Base-by-base conservation (phyloP, 2,113 vertebrate genomes). In the Rattus rattus region DNA sequence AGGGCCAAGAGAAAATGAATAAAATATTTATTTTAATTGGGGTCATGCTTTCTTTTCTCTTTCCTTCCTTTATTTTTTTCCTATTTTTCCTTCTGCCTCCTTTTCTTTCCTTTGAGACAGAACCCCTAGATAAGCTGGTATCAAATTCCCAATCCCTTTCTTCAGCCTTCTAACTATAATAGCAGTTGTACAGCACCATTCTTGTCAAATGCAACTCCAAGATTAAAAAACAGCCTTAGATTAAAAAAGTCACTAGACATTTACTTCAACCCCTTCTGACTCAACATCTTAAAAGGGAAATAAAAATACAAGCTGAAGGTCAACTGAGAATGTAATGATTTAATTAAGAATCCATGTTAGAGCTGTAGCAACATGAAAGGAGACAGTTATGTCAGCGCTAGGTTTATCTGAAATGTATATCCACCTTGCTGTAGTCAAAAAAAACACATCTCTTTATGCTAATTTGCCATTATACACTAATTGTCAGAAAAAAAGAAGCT, bases 401-500 rank as follows among this genome's bases (percentile, higher is more conserved):
- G 16, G 4, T 43, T 79, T 70, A 95, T 84, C 73, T 52, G 28
- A 72, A 92, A 94, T 8, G 30, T 7, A 49, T 47, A 65, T 94
- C 81, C 88, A 43, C 54, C 49, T 88, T 43, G 30, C 22, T 70
- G 36, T 56, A 47, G 84, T 83, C 36, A 83, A 70, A 33, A 61
- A 28, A 39, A n/a, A n/a, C 13, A 0, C 2, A 63, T 69, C n/a
- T 87, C 61, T 88, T 81, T 49, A 67, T 75, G 28, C 47, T 90
- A 73, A 36, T 26, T 33, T 28, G 0, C 33, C 79, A 4, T 83
- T 70, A 39, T 28, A 75, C 65, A 39, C 70, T 81, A 91, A 54
- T 97, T 96, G 90, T 97, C 56, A 73, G 70, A 93, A 95, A 92
- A 61, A 97, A 97, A 97, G 97, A 17, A 10, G 52, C 49, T 69